These are phyloP conservation scores for Vandiemenella viatica DNA, from an alignment of 2,888 invertebrate species.

Conservation along the genomic window DNA sequence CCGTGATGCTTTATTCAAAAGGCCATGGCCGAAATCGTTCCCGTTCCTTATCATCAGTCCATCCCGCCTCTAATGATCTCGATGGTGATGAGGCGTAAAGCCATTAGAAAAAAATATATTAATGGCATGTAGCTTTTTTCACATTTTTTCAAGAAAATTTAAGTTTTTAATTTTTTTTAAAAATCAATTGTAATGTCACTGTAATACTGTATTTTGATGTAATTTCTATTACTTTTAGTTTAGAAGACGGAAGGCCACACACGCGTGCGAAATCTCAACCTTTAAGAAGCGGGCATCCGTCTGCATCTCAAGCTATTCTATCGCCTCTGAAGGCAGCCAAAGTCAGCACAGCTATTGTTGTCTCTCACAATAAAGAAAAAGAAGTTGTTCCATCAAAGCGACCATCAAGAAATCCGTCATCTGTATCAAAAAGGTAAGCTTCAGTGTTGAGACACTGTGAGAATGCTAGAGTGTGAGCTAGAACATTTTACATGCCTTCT, in stretches of 20 bases:
- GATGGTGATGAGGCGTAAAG: no score
- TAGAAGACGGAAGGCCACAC: conserved; percentile 22
- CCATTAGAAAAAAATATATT: neutral
- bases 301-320: conserved; percentile 6
- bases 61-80: no score
- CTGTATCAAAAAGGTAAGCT: conserved; percentile 11
- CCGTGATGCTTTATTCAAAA: no score
- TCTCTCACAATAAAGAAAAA: conserved; percentile 13
- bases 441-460: no score
- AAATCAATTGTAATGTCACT: neutral
- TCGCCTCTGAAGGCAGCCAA: conserved; percentile 14
- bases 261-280: conserved; percentile 31
- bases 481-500: no score
- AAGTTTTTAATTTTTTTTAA: neutral
- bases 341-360: conserved; percentile 11
- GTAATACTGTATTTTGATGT: neutral
- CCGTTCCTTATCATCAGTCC: no score
- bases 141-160: neutral
- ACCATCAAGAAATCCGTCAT: conserved; percentile 9
- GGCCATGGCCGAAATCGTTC: no score
- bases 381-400: conserved; percentile 10
- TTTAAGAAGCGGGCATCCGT: conserved; percentile 21
- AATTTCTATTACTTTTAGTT: neutral
- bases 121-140: neutral
- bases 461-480: no score